phyloP scores from a whole-genome alignment of 2,113 vertebrate species.

The Calyptomena viridis region DNA sequence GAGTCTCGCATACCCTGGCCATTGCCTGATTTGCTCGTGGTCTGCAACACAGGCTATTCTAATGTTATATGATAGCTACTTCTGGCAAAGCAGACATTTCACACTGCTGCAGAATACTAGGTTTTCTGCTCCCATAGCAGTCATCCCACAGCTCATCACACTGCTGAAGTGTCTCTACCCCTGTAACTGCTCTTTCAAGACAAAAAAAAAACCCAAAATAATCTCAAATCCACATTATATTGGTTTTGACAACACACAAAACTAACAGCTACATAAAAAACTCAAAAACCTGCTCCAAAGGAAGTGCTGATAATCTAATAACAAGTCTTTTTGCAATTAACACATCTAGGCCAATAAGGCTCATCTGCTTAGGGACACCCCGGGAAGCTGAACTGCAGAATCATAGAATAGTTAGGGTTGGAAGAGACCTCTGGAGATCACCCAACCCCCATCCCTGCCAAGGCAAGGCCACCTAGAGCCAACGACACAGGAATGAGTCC shows the following conservation, averaged over 20 bases:
- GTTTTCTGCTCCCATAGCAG: not conserved
- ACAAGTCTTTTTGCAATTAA: not conserved
- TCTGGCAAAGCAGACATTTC: not conserved
- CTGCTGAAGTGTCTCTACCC: not conserved
- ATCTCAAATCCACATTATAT: rapidly evolving
- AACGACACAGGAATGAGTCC: rapidly evolving
- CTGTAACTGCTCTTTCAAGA: not conserved
- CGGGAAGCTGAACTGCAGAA: not conserved
- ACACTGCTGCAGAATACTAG: rapidly evolving
- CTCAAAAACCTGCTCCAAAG: too few relatives aligned
- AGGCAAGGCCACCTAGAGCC: not conserved
- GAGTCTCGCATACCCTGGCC: not conserved
- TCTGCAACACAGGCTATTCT: not conserved
- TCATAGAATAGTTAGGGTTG: too few relatives aligned
- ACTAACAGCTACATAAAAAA: rapidly evolving
- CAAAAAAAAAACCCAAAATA: not conserved
- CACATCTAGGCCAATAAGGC: rapidly evolving
- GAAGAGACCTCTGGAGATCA: not conserved
- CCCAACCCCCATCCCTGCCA: too few relatives aligned
- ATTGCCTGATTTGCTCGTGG: rapidly evolving
- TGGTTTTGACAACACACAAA: rapidly evolving
- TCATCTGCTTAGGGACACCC: too few relatives aligned
- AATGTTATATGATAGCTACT: rapidly evolving
- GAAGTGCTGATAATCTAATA: rapidly evolving
- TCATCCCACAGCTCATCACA: not conserved